Conservation (phyloP, 2,797 vertebrate species). For the Xerus rutilus region DNA sequence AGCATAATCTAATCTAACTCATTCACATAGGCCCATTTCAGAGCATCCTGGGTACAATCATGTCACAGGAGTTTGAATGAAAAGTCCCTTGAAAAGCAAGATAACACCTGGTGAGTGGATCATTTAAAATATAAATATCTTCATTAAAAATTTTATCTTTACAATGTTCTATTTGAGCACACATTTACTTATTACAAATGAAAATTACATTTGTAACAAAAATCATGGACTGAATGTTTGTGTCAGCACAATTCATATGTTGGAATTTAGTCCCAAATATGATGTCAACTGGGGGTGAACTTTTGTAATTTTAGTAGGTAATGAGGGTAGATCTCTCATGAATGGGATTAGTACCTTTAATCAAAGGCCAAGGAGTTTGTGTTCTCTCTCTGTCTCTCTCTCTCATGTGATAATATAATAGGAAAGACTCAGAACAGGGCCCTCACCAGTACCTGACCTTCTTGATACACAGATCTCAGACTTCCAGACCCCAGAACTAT, state of each 20-base stretch:
- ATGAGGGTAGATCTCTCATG: neutral
- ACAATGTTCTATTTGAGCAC: neutral
- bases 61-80: neutral
- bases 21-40: neutral
- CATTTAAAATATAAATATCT: constrained; percentile 48
- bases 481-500: neutral
- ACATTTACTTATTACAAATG: neutral
- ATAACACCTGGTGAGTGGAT: neutral
- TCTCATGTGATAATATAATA: neutral
- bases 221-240: neutral
- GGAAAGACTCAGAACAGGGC: neutral
- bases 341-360: neutral
- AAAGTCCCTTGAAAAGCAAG: neutral
- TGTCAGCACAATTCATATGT: neutral
- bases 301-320: neutral
- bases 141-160: neutral
- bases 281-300: neutral
- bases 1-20: neutral
- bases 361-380: neutral
- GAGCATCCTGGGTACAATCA: neutral
- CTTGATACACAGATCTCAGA: neutral
- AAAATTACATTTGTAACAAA: neutral
- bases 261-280: neutral
- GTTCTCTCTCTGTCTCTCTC: neutral
- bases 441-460: neutral